phyloP scores from a whole-genome alignment of 2,797 vertebrate species.

The Atherinosoma microstoma region DNA sequence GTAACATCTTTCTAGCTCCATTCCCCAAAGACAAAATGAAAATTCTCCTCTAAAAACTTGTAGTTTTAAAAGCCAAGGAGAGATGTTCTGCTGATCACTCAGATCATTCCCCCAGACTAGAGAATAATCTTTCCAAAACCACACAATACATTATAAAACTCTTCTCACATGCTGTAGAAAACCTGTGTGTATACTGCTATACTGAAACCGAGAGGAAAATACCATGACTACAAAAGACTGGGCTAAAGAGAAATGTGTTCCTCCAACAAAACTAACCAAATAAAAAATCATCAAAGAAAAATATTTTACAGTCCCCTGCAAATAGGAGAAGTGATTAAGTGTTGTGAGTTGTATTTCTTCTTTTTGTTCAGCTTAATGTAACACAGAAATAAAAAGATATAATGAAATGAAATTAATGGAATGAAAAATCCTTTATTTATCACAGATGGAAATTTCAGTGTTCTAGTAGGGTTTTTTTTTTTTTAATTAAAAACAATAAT shows the following conservation, averaged over 20 bases:
- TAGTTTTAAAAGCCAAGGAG: constrained; percentile 12
- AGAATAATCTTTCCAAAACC: constrained; percentile 36
- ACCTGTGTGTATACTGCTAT: not conserved
- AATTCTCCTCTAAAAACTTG: constrained; percentile 14
- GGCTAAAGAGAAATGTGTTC: not conserved
- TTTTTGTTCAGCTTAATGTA: not conserved
- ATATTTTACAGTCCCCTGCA: too few relatives aligned
- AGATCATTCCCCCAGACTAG: constrained; percentile 45
- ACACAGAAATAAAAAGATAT: too few relatives aligned
- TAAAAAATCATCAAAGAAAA: not conserved
- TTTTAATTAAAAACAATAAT: too few relatives aligned
- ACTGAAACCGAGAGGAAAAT: not conserved
- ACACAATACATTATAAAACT: constrained; percentile 41
- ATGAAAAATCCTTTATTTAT: too few relatives aligned
- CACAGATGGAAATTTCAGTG: too few relatives aligned
- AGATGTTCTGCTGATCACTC: constrained; percentile 25
- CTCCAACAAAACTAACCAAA: not conserved
- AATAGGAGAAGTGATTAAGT: not conserved
- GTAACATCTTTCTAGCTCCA: not conserved
- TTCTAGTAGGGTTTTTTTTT: too few relatives aligned
- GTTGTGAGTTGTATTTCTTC: not conserved
- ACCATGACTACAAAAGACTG: not conserved
- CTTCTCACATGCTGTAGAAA: constrained; percentile 47
- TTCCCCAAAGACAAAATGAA: not conserved
- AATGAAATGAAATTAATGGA: too few relatives aligned